Percentiles rank a stretch among this genome's conserved stretches.
These are phyloP conservation scores for Cygnus olor DNA, from an alignment of 2,797 vertebrate genomes.

Conservation along the genomic window DNA sequence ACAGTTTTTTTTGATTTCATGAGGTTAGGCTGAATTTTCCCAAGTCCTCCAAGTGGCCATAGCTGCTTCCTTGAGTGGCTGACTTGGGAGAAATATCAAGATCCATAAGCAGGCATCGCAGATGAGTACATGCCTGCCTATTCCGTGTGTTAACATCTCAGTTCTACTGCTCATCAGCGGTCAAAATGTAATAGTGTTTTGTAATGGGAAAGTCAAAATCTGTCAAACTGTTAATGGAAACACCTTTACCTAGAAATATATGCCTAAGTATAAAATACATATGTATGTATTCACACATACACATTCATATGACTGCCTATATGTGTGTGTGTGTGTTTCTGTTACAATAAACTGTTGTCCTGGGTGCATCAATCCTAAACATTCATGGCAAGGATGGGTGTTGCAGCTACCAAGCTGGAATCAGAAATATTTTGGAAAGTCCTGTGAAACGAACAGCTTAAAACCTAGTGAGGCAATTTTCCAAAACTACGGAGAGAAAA, in stretches of 20 bases:
- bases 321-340: not conserved
- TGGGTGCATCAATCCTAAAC: not conserved
- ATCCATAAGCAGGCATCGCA: conserved; percentile 1
- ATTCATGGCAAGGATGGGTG: not conserved
- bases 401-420: not conserved
- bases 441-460: not conserved
- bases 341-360: not conserved
- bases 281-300: not conserved
- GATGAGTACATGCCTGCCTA: not conserved
- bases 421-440: not conserved
- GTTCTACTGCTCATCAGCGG: not conserved
- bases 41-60: not conserved
- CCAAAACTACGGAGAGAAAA: not conserved
- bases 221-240: not conserved
- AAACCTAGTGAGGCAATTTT: not conserved
- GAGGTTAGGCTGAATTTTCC: not conserved
- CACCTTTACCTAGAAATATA: not conserved
- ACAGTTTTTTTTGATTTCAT: not conserved
- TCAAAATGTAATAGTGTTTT: not conserved
- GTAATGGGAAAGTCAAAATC: conserved; percentile 24
- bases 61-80: not conserved
- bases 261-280: not conserved
- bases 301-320: not conserved
- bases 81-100: conserved; percentile 42
- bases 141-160: not conserved